Percentiles rank a stretch among this genome's conserved stretches.
These are phyloP conservation scores for Todiramphus chloris DNA, from an alignment of 2,113 vertebrate species.

Conservation along the genomic window DNA sequence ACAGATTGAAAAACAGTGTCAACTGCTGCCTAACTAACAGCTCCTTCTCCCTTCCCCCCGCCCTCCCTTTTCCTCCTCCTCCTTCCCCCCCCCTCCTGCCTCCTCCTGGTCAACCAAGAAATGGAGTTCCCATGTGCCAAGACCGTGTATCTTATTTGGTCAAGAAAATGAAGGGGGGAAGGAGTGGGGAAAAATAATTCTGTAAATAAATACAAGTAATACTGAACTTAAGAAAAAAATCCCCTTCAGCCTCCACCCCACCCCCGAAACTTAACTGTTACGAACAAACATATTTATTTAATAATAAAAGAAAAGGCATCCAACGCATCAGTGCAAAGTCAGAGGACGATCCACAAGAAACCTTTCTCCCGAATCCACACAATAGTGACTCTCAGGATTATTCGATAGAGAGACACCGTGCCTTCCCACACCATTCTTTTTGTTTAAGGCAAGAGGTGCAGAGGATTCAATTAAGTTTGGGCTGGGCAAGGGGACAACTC, in stretches of 20 bases:
- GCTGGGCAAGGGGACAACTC: constrained; percentile 40
- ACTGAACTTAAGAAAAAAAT: not conserved
- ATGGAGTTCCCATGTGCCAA: constrained; percentile 22
- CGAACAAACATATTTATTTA: not conserved
- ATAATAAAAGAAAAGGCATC: not conserved
- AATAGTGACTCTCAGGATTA: constrained; percentile 5
- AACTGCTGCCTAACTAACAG: constrained; percentile 66
- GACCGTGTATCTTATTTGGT: constrained; percentile 1
- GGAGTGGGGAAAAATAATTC: not conserved
- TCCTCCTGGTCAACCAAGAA: constrained; percentile 61
- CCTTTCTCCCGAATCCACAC: not conserved
- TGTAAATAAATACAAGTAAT: not conserved
- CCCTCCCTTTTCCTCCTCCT: not conserved
- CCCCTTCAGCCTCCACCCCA: not conserved
- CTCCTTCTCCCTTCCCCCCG: not conserved
- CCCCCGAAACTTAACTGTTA: not conserved
- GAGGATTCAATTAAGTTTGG: constrained; percentile 61
- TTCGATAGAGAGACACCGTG: not conserved
- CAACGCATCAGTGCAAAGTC: not conserved
- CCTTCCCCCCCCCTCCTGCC: not conserved
- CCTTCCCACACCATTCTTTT: constrained; percentile 35
- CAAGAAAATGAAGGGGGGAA: not conserved
- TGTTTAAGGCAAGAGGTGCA: constrained; percentile 21
- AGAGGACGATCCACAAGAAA: not conserved
- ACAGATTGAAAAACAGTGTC: constrained; percentile 71